Conservation (phyloP, 2,888 invertebrate species). For the Aspidapion aeneum region DNA sequence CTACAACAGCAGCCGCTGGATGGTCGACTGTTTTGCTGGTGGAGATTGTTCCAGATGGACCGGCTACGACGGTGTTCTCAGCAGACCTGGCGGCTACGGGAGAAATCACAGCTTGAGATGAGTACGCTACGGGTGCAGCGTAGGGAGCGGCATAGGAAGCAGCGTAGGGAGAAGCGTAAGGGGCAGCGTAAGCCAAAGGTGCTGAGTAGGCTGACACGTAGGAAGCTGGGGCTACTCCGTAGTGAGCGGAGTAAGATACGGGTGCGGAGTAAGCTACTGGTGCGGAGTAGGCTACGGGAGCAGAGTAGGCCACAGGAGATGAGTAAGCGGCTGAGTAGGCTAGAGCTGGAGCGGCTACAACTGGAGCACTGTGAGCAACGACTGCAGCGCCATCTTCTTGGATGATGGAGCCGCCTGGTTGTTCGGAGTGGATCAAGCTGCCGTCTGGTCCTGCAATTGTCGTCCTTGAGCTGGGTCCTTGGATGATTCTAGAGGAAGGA, state of each 20-base stretch:
- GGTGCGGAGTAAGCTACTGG: slow-evolving; percentile 16
- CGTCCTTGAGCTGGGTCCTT: slow-evolving; percentile 37
- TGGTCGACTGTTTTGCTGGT: slow-evolving; percentile 26
- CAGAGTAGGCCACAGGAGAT: slow-evolving; percentile 19
- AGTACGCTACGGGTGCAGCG: slow-evolving; percentile 3
- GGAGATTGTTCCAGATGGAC: slow-evolving; percentile 36
- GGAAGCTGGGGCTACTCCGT: not conserved
- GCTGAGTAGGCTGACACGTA: slow-evolving; percentile 6
- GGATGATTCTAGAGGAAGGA: slow-evolving; percentile 32
- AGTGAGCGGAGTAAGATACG: slow-evolving; percentile 2
- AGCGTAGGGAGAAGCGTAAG: slow-evolving; percentile 5
- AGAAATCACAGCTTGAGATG: slow-evolving; percentile 18
- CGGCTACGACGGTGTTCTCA: slow-evolving; percentile 22
- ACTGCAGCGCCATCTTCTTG: slow-evolving; percentile 26
- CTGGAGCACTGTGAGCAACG: slow-evolving; percentile 24
- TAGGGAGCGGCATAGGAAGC: not conserved
- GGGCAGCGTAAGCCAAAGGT: slow-evolving; percentile 17
- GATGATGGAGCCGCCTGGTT: slow-evolving; percentile 34
- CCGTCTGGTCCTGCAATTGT: slow-evolving; percentile 36
- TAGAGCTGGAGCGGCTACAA: slow-evolving; percentile 22
- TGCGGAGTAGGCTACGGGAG: slow-evolving; percentile 19
- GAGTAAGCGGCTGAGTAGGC: slow-evolving; percentile 21
- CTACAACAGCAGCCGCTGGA: slow-evolving; percentile 11
- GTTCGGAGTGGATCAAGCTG: slow-evolving; percentile 34
- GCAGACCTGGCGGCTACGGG: slow-evolving; percentile 22